Base-by-base conservation (phyloP, 2,888 invertebrate species). In the Zootermopsis nevadensis region DNA sequence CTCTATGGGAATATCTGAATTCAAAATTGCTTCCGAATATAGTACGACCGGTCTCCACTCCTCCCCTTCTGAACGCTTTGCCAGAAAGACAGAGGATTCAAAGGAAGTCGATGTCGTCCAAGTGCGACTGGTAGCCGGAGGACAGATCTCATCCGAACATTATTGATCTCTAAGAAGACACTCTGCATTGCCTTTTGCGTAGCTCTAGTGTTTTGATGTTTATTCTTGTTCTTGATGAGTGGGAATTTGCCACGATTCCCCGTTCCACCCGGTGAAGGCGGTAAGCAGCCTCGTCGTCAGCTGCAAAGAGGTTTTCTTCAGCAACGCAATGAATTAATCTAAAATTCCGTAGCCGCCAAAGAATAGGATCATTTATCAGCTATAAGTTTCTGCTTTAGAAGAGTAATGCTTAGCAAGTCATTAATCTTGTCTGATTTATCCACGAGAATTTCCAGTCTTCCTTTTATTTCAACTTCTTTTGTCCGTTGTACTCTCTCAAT, bases 391-490 rank as follows among this genome's bases (percentile, higher is more conserved):
- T 42, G 15, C 67, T 82, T 79, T 84, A 69, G 80, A 84, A 38
- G 80, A 82, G 80, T 72, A 80, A 82, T 84, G 82, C 82, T 82
- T 80, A 79, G 38, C 66, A 72, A 76, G 84, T 76, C 80, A 84
- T 82, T 82, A 84, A 82, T 84, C 84, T 84, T 84, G 82, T 82
- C 82, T 82, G 67, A 82, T 72, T 84, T 84, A 79, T 55, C 67
- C 31, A 33, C 22, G 31, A 77, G 77, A 77, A 77, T 53, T 55
- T 55, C n/a, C 77, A 48, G 22, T 38, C 8, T 30, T 55, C 0
- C 12, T 31, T 77, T 22, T 55, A 22, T 27, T 31, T 27, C 6
- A 67, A 15, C 27, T 67, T 31, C 33, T 33, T 69, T 69, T 15
- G 10, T 69, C 7, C 22, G 33, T 33, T 69, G 1, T 3, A 19